Conservation (phyloP, 2,888 invertebrate species). For the Aelia acuminata region DNA sequence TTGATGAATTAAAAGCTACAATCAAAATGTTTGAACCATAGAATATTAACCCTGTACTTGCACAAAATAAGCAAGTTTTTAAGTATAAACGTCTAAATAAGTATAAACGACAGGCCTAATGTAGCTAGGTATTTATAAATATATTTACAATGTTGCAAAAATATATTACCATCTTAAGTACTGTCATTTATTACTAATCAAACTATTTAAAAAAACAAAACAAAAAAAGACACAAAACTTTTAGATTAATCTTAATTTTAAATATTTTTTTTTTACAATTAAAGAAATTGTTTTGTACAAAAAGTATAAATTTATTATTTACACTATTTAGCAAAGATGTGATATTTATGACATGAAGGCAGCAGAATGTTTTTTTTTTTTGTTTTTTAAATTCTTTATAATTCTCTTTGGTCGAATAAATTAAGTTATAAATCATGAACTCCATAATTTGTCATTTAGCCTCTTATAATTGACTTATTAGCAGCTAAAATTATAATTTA, state of each 20-base stretch:
- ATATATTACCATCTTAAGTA: conserved; percentile 55
- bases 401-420: conserved; percentile 53
- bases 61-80: not conserved
- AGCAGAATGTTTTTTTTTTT: conserved; percentile 32
- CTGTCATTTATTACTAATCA: conserved; percentile 42
- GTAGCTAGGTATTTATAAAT: conserved; percentile 23
- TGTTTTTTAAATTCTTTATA: conserved; percentile 22
- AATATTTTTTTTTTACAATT: conserved; percentile 52
- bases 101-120: conserved; percentile 12
- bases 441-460: conserved; percentile 1
- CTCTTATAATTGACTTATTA: conserved; percentile 50
- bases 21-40: not conserved
- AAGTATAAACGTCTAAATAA: not conserved
- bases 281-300: conserved; percentile 54
- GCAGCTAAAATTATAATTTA: not conserved
- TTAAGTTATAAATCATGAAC: not conserved
- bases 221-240: conserved; percentile 18
- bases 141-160: conserved; percentile 55
- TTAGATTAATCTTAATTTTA: conserved; percentile 23
- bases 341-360: conserved; percentile 47
- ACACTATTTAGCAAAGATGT: conserved; percentile 26
- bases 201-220: conserved; percentile 41
- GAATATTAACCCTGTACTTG: conserved; percentile 16
- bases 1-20: not conserved
- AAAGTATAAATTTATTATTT: conserved; percentile 56